Conservation (phyloP, 2,797 vertebrate genomes). For the Betta splendens region DNA sequence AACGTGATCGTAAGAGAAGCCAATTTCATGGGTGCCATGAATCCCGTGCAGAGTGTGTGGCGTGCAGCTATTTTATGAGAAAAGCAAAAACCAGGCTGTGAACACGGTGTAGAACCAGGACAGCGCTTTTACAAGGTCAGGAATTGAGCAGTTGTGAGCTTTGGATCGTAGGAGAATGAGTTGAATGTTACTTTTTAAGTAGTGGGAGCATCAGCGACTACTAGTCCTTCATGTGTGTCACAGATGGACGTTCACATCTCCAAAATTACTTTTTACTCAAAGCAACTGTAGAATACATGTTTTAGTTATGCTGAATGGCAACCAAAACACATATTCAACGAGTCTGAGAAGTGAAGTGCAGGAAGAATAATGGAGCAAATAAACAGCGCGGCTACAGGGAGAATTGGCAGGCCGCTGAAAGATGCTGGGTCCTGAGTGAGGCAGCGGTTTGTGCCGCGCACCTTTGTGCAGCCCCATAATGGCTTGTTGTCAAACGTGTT, state of each 20-base stretch:
- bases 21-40: conserved; percentile 40
- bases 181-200: neutral
- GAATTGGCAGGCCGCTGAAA: conserved; percentile 6
- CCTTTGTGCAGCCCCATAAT: neutral
- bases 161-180: neutral
- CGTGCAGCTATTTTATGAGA: conserved; percentile 37
- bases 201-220: neutral
- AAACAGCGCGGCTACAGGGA: conserved; percentile 5
- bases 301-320: conserved; percentile 8
- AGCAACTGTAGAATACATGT: conserved; percentile 7
- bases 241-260: neutral
- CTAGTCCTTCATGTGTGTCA: neutral
- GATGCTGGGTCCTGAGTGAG: neutral
- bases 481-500: neutral
- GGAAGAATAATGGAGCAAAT: neutral
- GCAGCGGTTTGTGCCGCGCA: neutral
- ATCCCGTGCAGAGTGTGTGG: conserved; percentile 25
- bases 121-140: neutral
- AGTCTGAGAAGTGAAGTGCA: neutral
- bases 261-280: conserved; percentile 2
- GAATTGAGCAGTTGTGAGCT: conserved; percentile 1
- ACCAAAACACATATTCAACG: neutral
- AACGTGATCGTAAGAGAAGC: conserved; percentile 47
- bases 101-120: neutral
- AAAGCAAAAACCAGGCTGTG: neutral